These are phyloP conservation scores for Microplitis demolitor DNA, from an alignment of 1,140 invertebrate species.

Conservation along the genomic window DNA sequence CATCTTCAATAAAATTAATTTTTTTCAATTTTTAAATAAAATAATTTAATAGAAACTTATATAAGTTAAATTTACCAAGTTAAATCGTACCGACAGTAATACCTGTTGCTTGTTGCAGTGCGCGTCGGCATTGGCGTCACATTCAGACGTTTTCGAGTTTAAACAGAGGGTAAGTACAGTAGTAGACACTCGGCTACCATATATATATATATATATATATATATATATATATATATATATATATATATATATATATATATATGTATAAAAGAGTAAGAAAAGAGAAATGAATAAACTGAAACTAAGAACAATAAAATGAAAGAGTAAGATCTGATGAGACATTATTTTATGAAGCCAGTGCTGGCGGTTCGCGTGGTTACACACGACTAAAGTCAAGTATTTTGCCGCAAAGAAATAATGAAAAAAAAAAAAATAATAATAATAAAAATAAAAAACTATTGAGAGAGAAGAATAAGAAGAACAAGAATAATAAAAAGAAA, in stretches of 20 bases:
- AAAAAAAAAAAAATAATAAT: too few species aligned
- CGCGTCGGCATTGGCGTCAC: background rate
- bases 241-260: conserved; percentile 15
- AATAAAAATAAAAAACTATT: background rate
- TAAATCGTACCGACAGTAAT: conserved; percentile 5
- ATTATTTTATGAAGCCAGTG: background rate
- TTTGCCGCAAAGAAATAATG: conserved; percentile 9
- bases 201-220: conserved; percentile 14
- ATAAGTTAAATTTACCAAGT: background rate
- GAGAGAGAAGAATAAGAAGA: too few species aligned
- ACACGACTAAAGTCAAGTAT: background rate
- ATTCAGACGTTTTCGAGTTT: background rate
- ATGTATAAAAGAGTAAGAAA: conserved; percentile 4
- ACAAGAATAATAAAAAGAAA: background rate
- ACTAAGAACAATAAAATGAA: background rate
- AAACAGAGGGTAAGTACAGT: too few species aligned
- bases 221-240: conserved; percentile 4
- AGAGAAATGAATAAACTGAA: background rate
- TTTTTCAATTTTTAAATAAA: background rate
- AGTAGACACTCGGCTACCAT: background rate
- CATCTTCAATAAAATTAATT: too few species aligned
- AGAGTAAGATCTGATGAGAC: background rate
- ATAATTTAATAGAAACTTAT: background rate
- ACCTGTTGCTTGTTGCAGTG: conserved; percentile 13
- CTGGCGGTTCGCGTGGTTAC: conserved; percentile 20